phyloP scores from a whole-genome alignment of 2,113 vertebrate species.

The Rhynchomys soricoides region DNA sequence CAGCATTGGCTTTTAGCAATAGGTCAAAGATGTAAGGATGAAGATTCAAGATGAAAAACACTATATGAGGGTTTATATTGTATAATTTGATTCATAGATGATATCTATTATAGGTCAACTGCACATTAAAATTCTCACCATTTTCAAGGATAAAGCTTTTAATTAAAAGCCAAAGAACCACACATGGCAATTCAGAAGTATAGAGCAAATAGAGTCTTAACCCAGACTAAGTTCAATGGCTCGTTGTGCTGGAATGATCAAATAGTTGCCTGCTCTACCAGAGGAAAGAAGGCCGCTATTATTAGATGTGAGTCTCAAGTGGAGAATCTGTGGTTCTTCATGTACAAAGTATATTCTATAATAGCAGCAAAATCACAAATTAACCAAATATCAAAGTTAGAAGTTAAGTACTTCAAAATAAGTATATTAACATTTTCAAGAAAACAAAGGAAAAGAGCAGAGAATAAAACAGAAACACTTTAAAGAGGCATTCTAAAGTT shows the following conservation, averaged over 20 bases:
- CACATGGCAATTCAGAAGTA: neutral
- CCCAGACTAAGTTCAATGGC: neutral
- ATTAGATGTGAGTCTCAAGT: neutral
- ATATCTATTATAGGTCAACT: neutral
- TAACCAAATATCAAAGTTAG: neutral
- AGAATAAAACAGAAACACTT: conserved; percentile 10
- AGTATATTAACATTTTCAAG: conserved; percentile 10
- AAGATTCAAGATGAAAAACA: conserved; percentile 32
- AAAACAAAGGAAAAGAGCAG: conserved; percentile 3
- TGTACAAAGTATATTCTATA: neutral
- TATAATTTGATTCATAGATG: neutral
- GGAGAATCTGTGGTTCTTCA: neutral
- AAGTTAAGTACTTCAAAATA: conserved; percentile 3
- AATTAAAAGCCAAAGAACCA: neutral
- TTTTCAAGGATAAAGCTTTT: neutral
- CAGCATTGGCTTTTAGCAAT: conserved; percentile 16
- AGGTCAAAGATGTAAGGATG: neutral
- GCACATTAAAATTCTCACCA: neutral
- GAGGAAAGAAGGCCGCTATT: neutral
- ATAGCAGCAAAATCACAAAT: neutral
- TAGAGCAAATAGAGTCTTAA: neutral
- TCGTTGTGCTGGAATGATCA: neutral
- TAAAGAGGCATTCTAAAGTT: neutral
- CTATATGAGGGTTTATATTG: neutral
- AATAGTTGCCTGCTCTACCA: neutral